phyloP scores from a whole-genome alignment of 2,888 invertebrate genomes.

The Agelastica alni region DNA sequence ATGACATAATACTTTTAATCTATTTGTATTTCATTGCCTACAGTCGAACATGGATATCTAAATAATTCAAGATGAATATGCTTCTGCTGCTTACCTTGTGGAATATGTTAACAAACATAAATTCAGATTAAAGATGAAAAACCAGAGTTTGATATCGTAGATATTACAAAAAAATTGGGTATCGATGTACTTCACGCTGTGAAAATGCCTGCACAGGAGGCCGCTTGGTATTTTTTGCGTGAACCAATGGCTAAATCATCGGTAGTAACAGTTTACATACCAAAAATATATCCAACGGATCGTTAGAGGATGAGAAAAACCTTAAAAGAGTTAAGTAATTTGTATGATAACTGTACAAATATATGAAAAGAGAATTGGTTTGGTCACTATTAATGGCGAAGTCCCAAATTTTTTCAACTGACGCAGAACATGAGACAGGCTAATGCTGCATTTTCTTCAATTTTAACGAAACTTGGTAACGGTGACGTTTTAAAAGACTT shows the following conservation, averaged over 20 bases:
- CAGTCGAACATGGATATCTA: background rate
- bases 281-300: too few species aligned
- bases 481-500: background rate
- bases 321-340: too few species aligned
- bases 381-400: slow-evolving; percentile 41
- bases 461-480: background rate
- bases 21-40: background rate
- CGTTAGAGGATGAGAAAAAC: too few species aligned
- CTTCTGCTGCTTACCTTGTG: too few species aligned
- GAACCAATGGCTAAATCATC: too few species aligned
- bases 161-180: slow-evolving; percentile 4
- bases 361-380: too few species aligned
- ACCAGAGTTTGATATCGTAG: slow-evolving; percentile 2
- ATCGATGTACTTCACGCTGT: slow-evolving; percentile 5
- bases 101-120: too few species aligned
- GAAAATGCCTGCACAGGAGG: slow-evolving; percentile 8
- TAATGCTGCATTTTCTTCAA: slow-evolving; percentile 7
- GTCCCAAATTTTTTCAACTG: slow-evolving; percentile 44
- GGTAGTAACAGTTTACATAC: too few species aligned
- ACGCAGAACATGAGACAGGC: slow-evolving; percentile 48
- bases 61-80: too few species aligned
- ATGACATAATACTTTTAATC: background rate
- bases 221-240: too few species aligned
- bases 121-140: slow-evolving; percentile 3
- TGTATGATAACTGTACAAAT: too few species aligned